Percentiles rank a stretch among this genome's conserved stretches.
phyloP scores from a whole-genome alignment of 2,888 invertebrate genomes.

The Athripsodes cinereus region DNA sequence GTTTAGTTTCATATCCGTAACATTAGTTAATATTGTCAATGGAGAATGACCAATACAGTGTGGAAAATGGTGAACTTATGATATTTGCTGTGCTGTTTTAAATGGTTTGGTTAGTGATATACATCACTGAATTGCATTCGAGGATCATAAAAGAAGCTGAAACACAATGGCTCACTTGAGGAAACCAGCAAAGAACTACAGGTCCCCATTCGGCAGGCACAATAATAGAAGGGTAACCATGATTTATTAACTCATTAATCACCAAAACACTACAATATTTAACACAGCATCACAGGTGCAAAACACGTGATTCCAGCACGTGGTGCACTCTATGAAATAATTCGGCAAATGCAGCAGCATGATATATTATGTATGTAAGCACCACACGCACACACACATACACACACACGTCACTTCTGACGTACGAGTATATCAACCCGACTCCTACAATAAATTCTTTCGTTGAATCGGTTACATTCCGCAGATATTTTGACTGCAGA shows the following conservation, averaged over 20 bases:
- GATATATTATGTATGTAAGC: no score
- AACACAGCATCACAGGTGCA: no score
- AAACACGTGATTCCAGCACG: not conserved
- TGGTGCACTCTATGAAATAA: not conserved
- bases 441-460: no score
- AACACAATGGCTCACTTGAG: constrained; percentile 25
- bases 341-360: not conserved
- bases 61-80: not conserved
- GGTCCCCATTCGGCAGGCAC: constrained; percentile 23
- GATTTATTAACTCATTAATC: no score
- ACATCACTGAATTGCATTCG: not conserved
- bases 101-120: not conserved
- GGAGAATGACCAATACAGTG: not conserved
- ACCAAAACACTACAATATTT: no score
- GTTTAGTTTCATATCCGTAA: not conserved
- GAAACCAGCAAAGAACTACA: constrained; percentile 25
- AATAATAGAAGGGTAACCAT: constrained; percentile 24
- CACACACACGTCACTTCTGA: no score
- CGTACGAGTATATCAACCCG: no score
- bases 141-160: not conserved
- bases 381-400: no score
- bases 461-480: no score
- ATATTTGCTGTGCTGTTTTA: not conserved
- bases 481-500: no score
- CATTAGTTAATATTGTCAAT: not conserved